phyloP scores from a whole-genome alignment of 2,113 vertebrate genomes.

The Ondatra zibethicus region DNA sequence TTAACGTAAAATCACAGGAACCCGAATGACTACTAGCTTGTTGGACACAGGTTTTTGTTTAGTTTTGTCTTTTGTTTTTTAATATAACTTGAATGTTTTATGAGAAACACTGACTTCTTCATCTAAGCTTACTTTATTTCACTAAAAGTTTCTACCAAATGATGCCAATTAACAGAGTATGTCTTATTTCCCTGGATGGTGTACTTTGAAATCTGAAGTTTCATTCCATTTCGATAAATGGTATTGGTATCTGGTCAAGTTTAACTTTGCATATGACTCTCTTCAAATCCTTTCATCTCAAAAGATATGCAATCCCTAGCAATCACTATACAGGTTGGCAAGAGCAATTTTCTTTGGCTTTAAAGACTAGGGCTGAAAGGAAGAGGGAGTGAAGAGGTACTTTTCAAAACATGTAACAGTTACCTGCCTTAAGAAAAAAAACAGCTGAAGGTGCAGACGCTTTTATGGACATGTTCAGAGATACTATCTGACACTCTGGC shows the following conservation, averaged over 20 bases:
- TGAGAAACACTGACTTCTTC: constrained; percentile 42
- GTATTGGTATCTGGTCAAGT: constrained; percentile 8
- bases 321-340: constrained; percentile 24
- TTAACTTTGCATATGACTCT: constrained; percentile 55
- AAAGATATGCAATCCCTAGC: constrained; percentile 28
- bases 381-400: background rate
- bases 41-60: background rate
- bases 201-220: constrained; percentile 24
- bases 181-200: constrained; percentile 51
- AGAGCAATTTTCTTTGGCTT: constrained; percentile 11
- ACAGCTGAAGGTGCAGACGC: constrained; percentile 68
- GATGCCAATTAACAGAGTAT: constrained; percentile 40
- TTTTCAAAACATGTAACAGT: constrained; percentile 60
- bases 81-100: constrained; percentile 54
- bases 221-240: constrained; percentile 27
- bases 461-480: constrained; percentile 73
- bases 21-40: constrained; percentile 27
- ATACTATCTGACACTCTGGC: constrained; percentile 73
- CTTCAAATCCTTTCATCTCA: constrained; percentile 57
- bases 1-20: constrained; percentile 26
- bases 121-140: constrained; percentile 39
- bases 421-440: constrained; percentile 58
- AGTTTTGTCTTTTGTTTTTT: background rate
- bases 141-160: constrained; percentile 66
- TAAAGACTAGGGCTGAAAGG: constrained; percentile 38